Evolutionary conservation across 2,113 vertebrate genomes (phyloP).

Genomic region (Arizona elegans): DNA sequence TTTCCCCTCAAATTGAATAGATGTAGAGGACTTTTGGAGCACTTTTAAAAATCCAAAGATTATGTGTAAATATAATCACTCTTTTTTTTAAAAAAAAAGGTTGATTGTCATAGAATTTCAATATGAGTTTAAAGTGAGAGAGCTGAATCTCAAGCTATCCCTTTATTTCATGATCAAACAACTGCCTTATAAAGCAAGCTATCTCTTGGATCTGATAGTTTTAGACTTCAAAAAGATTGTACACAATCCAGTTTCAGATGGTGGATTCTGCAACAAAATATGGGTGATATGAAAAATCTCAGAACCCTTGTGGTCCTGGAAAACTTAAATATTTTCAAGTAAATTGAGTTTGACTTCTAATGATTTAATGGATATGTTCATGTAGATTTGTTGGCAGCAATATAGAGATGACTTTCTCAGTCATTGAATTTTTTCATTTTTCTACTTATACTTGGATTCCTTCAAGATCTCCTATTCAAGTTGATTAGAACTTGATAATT

Average conservation of each 20-base stretch:
- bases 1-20: neutral
- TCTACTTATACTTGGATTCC: neutral
- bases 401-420: neutral
- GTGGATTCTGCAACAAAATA: neutral
- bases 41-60: neutral
- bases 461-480: neutral
- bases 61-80: neutral
- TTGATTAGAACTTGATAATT: no score
- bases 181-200: neutral
- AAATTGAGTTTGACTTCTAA: neutral
- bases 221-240: neutral
- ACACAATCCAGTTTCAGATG: neutral
- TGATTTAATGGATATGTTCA: neutral
- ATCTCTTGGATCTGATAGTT: neutral
- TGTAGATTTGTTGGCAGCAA: neutral
- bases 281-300: neutral
- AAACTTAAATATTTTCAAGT: neutral
- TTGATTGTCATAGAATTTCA: neutral
- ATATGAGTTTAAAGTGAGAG: no score
- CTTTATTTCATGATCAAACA: neutral
- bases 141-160: neutral
- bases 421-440: neutral
- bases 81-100: neutral
- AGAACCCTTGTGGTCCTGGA: neutral
- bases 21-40: neutral